Percentiles rank a stretch among this genome's conserved stretches.
phyloP scores from a whole-genome alignment of 2,888 invertebrate genomes.

The Platycheirus rosarum region DNA sequence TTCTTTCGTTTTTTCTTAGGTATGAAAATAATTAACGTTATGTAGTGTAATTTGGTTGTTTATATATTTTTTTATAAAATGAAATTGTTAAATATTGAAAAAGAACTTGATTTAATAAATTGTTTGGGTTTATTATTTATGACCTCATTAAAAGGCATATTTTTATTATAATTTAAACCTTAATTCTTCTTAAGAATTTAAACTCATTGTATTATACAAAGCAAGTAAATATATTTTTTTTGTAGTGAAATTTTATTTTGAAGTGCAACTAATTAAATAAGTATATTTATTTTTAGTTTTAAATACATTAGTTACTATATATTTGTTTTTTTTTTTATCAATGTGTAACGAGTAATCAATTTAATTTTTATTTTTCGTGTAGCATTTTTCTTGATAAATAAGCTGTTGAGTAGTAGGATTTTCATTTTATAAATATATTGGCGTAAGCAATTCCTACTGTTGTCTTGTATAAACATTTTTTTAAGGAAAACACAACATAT shows the following conservation, averaged over 20 bases:
- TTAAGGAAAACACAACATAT: conserved; percentile 50
- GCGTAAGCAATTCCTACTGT: conserved; percentile 56
- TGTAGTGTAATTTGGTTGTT: conserved; percentile 61
- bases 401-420: conserved; percentile 55
- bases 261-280: conserved; percentile 67
- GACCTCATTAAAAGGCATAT: neutral
- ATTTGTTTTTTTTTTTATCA: conserved; percentile 25
- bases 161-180: neutral
- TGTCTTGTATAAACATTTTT: conserved; percentile 32
- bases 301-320: conserved; percentile 30
- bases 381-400: conserved; percentile 52
- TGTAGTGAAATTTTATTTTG: conserved; percentile 36
- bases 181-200: conserved; percentile 29
- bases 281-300: conserved; percentile 23
- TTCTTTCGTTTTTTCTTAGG: conserved; percentile 57
- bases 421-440: conserved; percentile 35
- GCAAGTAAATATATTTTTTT: too few species aligned
- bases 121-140: conserved; percentile 4
- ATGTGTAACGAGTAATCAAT: conserved; percentile 61
- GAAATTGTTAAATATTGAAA: conserved; percentile 40
- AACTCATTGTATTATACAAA: conserved; percentile 62
- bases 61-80: conserved; percentile 29
- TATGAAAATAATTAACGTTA: conserved; percentile 73
- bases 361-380: conserved; percentile 26
- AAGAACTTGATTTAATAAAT: conserved; percentile 28